Evolutionary conservation across 1,140 invertebrate species (phyloP).

Genomic region (Chelonus insularis): DNA sequence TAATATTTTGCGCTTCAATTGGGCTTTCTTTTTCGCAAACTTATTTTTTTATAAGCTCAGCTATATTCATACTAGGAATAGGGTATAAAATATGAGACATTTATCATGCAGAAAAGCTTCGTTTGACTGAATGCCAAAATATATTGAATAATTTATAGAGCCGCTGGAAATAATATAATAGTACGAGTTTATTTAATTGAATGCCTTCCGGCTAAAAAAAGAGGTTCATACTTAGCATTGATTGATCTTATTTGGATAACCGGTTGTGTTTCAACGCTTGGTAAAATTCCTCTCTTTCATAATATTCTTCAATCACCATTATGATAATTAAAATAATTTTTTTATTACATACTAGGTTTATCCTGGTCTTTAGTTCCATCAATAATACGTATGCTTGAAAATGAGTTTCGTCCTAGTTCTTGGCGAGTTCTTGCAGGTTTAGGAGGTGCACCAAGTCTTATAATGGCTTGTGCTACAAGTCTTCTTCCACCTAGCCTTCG

Average conservation of each 20-base stretch:
- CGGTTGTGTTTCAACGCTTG: conserved; percentile 36
- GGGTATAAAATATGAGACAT: conserved; percentile 31
- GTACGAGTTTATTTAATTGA: conserved; percentile 42
- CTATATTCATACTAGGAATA: conserved; percentile 36
- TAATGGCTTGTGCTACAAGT: conserved; percentile 39
- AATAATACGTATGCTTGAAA: conserved; percentile 30
- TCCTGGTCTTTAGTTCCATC: conserved; percentile 42
- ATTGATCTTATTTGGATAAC: conserved; percentile 39
- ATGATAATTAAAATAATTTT: too few species aligned
- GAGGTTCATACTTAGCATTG: conserved; percentile 36
- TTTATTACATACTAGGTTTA: conserved; percentile 30
- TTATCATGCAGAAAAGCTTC: neutral
- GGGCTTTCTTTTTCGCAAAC: conserved; percentile 38
- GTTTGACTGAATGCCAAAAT: neutral
- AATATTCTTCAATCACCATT: neutral
- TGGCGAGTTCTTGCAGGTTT: conserved; percentile 41
- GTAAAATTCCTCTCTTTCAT: conserved; percentile 27
- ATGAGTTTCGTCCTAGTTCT: conserved; percentile 41
- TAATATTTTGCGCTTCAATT: conserved; percentile 36
- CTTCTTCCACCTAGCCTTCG: conserved; percentile 39
- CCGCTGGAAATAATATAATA: conserved; percentile 38
- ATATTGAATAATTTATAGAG: conserved; percentile 26
- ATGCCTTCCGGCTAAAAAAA: conserved; percentile 37
- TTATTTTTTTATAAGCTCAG: conserved; percentile 35
- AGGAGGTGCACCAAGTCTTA: conserved; percentile 34